Evolutionary conservation across 2,113 vertebrate species (phyloP).

Genomic region (Morone chrysops): DNA sequence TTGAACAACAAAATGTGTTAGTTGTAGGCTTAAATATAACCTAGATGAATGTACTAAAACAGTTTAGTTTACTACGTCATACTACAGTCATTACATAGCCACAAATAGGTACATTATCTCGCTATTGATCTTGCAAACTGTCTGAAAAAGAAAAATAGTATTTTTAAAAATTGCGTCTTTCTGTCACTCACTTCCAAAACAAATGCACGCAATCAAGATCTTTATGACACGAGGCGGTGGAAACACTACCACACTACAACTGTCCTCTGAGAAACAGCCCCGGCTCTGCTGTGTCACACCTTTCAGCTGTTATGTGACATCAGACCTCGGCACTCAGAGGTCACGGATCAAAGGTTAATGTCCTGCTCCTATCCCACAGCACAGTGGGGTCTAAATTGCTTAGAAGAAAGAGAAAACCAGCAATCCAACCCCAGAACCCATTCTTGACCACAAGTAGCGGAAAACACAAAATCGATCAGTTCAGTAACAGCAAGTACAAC

Average conservation of each 20-base stretch:
- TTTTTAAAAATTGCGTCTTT: too few species aligned
- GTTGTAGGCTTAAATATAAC: too few species aligned
- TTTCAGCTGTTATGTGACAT: conserved; percentile 39
- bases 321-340: conserved; percentile 11
- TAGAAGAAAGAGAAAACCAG: not conserved
- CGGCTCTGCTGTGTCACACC: not conserved
- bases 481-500: conserved; percentile 29
- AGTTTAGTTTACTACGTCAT: too few species aligned
- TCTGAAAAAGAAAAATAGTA: too few species aligned
- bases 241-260: not conserved
- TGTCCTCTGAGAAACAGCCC: not conserved
- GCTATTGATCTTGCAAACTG: too few species aligned
- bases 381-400: conserved; percentile 19
- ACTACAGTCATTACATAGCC: too few species aligned
- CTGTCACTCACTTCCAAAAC: too few species aligned
- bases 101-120: too few species aligned
- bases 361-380: conserved; percentile 14
- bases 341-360: conserved; percentile 50
- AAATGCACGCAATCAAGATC: too few species aligned
- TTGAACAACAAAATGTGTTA: too few species aligned
- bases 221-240: too few species aligned
- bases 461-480: conserved; percentile 42
- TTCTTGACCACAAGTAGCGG: conserved; percentile 5
- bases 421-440: not conserved
- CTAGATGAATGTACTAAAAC: too few species aligned